These are phyloP conservation scores for Acronicta alni DNA, from an alignment of 2,888 invertebrate genomes.

Conservation along the genomic window DNA sequence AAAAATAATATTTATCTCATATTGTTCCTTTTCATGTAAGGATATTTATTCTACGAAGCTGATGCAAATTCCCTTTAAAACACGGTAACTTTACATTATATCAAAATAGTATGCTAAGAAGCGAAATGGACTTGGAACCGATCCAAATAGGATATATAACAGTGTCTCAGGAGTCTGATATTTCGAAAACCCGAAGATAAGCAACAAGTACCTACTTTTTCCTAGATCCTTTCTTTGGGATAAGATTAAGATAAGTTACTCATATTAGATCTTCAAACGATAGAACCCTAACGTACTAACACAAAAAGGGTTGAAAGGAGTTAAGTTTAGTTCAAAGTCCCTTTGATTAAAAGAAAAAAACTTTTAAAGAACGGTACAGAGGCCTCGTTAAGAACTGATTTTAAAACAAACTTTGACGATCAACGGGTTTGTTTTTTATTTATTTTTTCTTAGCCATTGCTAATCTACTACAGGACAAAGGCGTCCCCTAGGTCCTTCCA, in stretches of 20 bases:
- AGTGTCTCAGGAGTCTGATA: slow-evolving; percentile 31
- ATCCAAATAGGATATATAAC: slow-evolving; percentile 48
- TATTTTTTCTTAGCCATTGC: too few relatives aligned
- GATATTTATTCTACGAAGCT: not conserved
- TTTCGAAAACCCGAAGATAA: slow-evolving; percentile 38
- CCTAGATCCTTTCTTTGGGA: slow-evolving; percentile 16
- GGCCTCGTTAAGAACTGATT: not conserved
- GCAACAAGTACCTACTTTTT: slow-evolving; percentile 46
- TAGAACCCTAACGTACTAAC: slow-evolving; percentile 1
- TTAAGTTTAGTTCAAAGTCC: not conserved
- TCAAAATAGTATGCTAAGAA: slow-evolving; percentile 10
- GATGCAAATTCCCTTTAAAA: slow-evolving; percentile 5
- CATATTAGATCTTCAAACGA: slow-evolving; percentile 16
- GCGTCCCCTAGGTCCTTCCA: too few relatives aligned
- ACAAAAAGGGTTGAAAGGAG: slow-evolving; percentile 30
- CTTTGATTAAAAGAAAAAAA: slow-evolving; percentile 1
- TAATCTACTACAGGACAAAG: too few relatives aligned
- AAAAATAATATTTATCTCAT: not conserved
- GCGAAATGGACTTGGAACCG: slow-evolving; percentile 32
- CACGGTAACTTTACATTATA: slow-evolving; percentile 4
- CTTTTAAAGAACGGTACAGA: slow-evolving; percentile 8
- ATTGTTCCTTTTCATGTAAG: not conserved
- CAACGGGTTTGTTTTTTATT: not conserved
- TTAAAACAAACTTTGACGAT: not conserved
- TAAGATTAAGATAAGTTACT: slow-evolving; percentile 24